phyloP scores from a whole-genome alignment of 92 coral and sea anemone genomes.

The Actinostola sp. region DNA sequence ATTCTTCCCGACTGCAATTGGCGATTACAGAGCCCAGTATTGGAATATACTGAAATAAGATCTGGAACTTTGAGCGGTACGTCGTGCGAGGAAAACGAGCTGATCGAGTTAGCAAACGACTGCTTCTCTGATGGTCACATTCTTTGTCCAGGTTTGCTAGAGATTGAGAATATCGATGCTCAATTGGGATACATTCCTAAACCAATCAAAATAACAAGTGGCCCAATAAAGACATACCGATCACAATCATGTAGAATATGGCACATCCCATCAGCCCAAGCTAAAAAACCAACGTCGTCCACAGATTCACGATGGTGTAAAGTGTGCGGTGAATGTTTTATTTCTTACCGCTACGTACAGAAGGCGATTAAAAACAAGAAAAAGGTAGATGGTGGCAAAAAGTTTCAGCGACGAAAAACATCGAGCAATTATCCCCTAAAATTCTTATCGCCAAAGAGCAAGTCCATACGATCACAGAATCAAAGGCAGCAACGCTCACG shows the following conservation, averaged over 20 bases:
- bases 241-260: neutral
- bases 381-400: neutral
- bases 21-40: too few relatives aligned
- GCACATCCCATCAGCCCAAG: neutral
- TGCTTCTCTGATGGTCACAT: too few relatives aligned
- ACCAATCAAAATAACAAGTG: neutral
- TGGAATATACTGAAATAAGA: too few relatives aligned
- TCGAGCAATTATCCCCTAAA: neutral
- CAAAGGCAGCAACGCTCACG: neutral
- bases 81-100: too few relatives aligned
- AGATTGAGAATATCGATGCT: neutral
- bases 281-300: neutral
- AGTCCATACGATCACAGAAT: neutral
- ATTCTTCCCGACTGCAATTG: too few relatives aligned
- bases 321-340: slow-evolving; percentile 2
- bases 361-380: neutral
- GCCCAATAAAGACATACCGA: neutral
- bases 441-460: neutral
- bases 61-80: too few relatives aligned
- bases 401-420: neutral
- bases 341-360: neutral
- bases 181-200: neutral
- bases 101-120: too few relatives aligned
- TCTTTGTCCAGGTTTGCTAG: slow-evolving; percentile 4
- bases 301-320: neutral